Conservation (phyloP, 1,140 invertebrate species). For the Hirudo medicinalis region DNA sequence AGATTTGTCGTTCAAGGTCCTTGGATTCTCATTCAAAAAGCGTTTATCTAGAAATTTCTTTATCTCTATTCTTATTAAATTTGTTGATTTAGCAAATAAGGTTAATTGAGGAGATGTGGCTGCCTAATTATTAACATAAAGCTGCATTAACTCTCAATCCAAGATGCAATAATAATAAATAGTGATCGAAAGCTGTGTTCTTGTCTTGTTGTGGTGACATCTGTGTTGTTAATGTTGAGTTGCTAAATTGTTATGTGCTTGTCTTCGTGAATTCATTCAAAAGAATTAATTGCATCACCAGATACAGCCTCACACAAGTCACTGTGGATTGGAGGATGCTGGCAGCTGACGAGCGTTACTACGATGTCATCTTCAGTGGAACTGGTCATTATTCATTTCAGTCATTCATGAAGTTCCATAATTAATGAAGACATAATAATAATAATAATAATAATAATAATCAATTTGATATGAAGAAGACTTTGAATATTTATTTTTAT, state of each 20-base stretch:
- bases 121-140: no score
- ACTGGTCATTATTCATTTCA: constrained; percentile 48
- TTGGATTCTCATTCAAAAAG: neutral
- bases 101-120: no score
- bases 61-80: neutral
- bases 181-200: no score
- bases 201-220: no score
- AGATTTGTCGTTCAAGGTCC: neutral
- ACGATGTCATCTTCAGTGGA: constrained; percentile 84
- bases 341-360: constrained; percentile 66
- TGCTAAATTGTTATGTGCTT: no score
- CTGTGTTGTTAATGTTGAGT: no score
- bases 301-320: constrained; percentile 78
- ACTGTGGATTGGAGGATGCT: constrained; percentile 82
- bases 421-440: no score
- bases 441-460: neutral
- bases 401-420: no score
- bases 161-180: no score
- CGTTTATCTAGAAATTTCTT: neutral
- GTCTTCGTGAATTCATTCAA: no score
- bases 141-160: no score
- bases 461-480: neutral
- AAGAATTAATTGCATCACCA: constrained; percentile 32
- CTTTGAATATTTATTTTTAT: no score
- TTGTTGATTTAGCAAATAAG: neutral